phyloP scores from a whole-genome alignment of 2,113 vertebrate species.

The Phylloscopus trochiloides region DNA sequence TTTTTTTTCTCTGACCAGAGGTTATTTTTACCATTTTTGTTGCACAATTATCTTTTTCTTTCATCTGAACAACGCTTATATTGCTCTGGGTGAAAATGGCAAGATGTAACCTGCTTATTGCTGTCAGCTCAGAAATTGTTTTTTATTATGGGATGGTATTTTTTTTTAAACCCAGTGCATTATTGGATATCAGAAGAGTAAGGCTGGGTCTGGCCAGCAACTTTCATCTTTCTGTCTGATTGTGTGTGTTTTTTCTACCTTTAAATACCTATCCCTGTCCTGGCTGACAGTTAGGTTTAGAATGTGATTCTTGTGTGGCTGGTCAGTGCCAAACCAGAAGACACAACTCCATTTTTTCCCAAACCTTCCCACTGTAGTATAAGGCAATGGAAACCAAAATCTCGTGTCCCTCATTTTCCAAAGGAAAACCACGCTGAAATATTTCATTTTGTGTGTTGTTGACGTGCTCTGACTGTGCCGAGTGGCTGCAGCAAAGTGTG shows the following conservation, averaged over 20 bases:
- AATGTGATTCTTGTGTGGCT: background rate
- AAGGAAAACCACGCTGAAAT: background rate
- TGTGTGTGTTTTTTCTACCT: background rate
- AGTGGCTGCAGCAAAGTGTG: constrained; percentile 40
- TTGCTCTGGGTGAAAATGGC: background rate
- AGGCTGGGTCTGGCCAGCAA: background rate
- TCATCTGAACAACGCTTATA: background rate
- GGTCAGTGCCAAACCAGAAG: background rate
- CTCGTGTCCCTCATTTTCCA: background rate
- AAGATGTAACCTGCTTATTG: background rate
- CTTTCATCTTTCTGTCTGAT: background rate
- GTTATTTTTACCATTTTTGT: background rate
- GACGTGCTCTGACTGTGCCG: background rate
- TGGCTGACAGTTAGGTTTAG: background rate
- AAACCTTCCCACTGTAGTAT: background rate
- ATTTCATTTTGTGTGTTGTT: constrained; percentile 20
- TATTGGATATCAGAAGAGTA: background rate
- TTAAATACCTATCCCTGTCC: background rate
- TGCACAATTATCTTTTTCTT: background rate
- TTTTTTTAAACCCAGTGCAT: background rate
- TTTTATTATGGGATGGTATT: background rate
- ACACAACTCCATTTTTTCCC: background rate
- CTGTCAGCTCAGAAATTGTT: background rate
- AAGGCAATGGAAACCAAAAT: background rate
- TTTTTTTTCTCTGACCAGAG: background rate